Evolutionary conservation across 2,113 vertebrate genomes (phyloP).

Genomic region (Macquaria ambigua): DNA sequence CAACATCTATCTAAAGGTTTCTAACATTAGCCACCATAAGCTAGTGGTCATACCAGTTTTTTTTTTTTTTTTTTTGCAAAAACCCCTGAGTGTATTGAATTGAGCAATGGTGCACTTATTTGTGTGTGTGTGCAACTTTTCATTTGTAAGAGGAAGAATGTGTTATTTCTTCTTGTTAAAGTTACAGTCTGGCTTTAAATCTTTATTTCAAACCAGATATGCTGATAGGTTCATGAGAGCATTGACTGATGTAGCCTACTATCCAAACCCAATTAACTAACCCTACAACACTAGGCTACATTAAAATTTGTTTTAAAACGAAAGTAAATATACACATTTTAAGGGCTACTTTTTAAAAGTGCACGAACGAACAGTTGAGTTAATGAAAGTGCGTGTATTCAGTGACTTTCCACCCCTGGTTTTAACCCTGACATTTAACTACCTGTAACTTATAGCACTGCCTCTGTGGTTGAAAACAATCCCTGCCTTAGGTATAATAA

Average conservation of each 20-base stretch:
- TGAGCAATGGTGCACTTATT: not conserved
- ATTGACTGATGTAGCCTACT: not conserved
- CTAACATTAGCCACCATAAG: not conserved
- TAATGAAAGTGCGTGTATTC: conserved; percentile 22
- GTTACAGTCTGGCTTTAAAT: not conserved
- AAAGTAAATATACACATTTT: not conserved
- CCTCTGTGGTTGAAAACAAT: conserved; percentile 62
- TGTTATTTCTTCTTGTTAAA: not conserved
- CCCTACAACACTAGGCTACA: no score
- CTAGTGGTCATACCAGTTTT: no score
- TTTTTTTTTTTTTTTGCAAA: not conserved
- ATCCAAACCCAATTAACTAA: not conserved
- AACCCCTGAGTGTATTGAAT: not conserved
- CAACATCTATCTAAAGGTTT: not conserved
- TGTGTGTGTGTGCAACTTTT: not conserved
- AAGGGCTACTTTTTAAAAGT: not conserved
- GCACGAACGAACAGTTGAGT: not conserved
- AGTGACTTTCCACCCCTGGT: conserved; percentile 43
- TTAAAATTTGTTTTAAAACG: no score
- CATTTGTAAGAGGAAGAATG: not conserved
- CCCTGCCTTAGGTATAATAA: conserved; percentile 71
- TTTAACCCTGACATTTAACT: conserved; percentile 29
- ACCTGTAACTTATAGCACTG: conserved; percentile 43
- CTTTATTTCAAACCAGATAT: not conserved
- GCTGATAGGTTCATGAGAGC: not conserved